Evolutionary conservation across 2,888 invertebrate genomes (phyloP), one percentile per base, ranked within the genome.

Genomic region (Polydrusus pterygomalis): DNA sequence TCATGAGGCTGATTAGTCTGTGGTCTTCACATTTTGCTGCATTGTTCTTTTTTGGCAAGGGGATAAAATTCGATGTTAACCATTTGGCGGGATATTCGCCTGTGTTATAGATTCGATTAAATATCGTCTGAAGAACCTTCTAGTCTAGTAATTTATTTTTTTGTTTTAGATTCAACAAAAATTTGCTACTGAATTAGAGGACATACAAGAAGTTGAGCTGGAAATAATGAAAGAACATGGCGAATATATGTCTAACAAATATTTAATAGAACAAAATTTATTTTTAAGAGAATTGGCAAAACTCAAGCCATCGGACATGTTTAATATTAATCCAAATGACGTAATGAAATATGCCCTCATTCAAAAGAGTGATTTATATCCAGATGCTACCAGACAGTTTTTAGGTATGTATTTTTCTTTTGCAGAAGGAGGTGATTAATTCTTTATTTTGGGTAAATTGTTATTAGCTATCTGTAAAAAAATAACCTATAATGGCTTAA

Each of bases 221-320:
- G 78, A 82, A 40, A 80, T 88, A n/a, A 83, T 85, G 81, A 73
- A 80, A 11, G 80, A 81, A 11, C 82, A 86, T 79, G 84, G 81
- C 9, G 70, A 79, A 45, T 83, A 82, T 75, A 69, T 86, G 49
- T 79, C 81, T 13, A 72, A 75, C 13, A 82, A 84, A 69, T 73
- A 83, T 18, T 77, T 78, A 68, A 81, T 86, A 9, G 70, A 78
- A 2, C 75, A 81, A 49, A 79, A 83, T 62, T 34, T 74, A 9
- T 70, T 71, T 60, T 49, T 81, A 9, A 81, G 67, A 18, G 85
- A 86, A 78, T 63, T 77, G 18, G 78, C 82, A 38, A 82, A 82
- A 67, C 63, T 87, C 18, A 83, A 84, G 75, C 79, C 71, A 15
- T 77, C 79, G 47, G 60, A 78, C 81, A 71, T 81, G 40, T 84